Evolutionary conservation across 2,888 invertebrate genomes (phyloP).

Genomic region (Villa cingulata): DNA sequence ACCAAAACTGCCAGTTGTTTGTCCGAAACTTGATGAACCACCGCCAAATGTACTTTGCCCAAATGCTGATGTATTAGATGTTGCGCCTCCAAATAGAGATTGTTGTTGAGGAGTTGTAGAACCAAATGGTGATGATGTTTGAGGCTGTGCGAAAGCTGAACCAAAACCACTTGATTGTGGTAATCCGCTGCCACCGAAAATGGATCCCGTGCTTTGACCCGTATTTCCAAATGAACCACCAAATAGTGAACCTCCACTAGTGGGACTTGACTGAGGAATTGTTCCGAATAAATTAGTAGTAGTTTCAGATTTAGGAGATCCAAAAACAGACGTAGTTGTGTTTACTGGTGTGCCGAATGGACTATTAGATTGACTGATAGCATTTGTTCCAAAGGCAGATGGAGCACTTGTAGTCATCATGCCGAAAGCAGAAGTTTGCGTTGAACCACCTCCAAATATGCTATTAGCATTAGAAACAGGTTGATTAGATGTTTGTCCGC

Average conservation of each 20-base stretch:
- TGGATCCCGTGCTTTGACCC: slow-evolving; percentile 7
- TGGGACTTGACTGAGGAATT: background rate
- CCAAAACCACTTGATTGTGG: background rate
- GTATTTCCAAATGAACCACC: slow-evolving; percentile 12
- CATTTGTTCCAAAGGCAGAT: slow-evolving; percentile 1
- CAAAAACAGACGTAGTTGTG: background rate
- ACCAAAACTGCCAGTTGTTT: slow-evolving; percentile 5
- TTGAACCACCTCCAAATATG: slow-evolving; percentile 16
- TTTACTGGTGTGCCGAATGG: background rate
- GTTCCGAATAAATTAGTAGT: slow-evolving; percentile 7
- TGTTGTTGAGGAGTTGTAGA: slow-evolving; percentile 3
- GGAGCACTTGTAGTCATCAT: background rate
- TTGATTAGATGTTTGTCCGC: slow-evolving; percentile 7
- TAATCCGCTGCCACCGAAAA: slow-evolving; percentile 1
- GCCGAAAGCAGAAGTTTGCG: background rate
- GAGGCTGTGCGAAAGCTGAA: slow-evolving; percentile 1
- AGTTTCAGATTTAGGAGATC: slow-evolving; percentile 3
- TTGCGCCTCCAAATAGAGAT: slow-evolving; percentile 1
- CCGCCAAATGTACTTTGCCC: slow-evolving; percentile 2
- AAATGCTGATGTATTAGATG: background rate
- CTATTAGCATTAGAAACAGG: slow-evolving; percentile 18
- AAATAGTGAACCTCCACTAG: slow-evolving; percentile 19
- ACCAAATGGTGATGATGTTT: slow-evolving; percentile 14
- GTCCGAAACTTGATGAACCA: background rate
- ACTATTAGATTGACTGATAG: slow-evolving; percentile 1